phyloP scores from a whole-genome alignment of 2,113 vertebrate genomes.

The Campylomormyrus tamandua region DNA sequence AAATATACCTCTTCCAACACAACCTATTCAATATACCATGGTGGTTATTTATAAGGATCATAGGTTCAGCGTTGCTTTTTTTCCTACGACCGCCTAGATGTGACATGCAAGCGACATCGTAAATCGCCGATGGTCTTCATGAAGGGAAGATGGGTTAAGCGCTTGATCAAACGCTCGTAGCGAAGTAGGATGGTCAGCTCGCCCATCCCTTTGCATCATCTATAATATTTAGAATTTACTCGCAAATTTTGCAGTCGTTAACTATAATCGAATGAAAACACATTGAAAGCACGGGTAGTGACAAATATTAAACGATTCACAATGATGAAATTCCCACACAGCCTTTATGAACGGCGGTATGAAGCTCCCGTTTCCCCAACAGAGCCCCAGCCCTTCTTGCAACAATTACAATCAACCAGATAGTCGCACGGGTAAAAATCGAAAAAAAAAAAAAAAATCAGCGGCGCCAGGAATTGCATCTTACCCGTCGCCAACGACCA shows the following conservation, averaged over 20 bases:
- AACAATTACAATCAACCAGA: slow-evolving; percentile 52
- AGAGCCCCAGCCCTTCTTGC: slow-evolving; percentile 49
- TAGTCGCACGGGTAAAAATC: slow-evolving; percentile 27
- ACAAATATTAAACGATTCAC: not conserved
- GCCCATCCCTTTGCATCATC: not conserved
- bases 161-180: not conserved
- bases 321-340: not conserved
- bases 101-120: not conserved
- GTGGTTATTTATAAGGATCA: not conserved
- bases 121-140: not conserved
- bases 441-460: slow-evolving; percentile 13
- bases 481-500: slow-evolving; percentile 73
- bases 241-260: not conserved
- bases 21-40: not conserved
- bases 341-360: not conserved
- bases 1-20: not conserved
- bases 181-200: not conserved
- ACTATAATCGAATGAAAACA: not conserved
- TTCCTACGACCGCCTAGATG: not conserved
- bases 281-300: not conserved
- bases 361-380: not conserved
- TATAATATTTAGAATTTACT: not conserved
- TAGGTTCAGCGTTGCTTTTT: not conserved
- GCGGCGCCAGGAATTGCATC: slow-evolving; percentile 16
- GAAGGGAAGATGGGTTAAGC: not conserved